Conservation (phyloP, 2,797 vertebrate species). For the Podargus strigoides region DNA sequence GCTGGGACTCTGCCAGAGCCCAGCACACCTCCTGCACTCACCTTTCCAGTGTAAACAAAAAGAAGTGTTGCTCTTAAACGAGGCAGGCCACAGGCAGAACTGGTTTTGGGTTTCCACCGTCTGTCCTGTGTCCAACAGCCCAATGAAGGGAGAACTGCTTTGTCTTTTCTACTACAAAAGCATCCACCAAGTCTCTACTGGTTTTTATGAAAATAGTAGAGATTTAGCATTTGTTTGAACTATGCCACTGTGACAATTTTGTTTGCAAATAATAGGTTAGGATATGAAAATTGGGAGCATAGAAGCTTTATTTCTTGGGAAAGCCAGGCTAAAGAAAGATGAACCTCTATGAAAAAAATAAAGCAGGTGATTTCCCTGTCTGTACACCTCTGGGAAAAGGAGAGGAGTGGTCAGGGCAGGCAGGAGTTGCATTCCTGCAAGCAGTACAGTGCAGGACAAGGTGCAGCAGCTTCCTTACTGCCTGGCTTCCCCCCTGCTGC, state of each 20-base stretch:
- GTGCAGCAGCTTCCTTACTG: not conserved
- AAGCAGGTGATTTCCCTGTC: not conserved
- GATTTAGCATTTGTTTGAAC: not conserved
- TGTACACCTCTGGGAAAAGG: not conserved
- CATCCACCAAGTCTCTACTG: fast-evolving
- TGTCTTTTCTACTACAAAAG: not conserved
- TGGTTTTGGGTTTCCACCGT: not conserved
- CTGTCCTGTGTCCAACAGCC: not conserved
- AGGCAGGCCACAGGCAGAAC: not conserved
- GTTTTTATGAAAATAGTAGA: not conserved
- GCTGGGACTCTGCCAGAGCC: not conserved
- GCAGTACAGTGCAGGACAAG: not conserved
- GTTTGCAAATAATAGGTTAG: not conserved
- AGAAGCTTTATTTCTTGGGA: not conserved
- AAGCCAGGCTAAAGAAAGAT: not conserved
- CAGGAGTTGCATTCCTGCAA: not conserved
- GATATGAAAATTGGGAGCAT: fast-evolving
- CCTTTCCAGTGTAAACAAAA: not conserved
- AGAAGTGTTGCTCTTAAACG: not conserved
- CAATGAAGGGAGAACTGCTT: not conserved
- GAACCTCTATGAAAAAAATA: not conserved
- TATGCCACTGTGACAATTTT: fast-evolving
- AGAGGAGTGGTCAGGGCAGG: not conserved
- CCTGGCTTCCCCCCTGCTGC: not conserved
- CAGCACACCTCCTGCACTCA: not conserved